Conservation (phyloP, 64 coral and sea anemone species). For the Porites lutea region DNA sequence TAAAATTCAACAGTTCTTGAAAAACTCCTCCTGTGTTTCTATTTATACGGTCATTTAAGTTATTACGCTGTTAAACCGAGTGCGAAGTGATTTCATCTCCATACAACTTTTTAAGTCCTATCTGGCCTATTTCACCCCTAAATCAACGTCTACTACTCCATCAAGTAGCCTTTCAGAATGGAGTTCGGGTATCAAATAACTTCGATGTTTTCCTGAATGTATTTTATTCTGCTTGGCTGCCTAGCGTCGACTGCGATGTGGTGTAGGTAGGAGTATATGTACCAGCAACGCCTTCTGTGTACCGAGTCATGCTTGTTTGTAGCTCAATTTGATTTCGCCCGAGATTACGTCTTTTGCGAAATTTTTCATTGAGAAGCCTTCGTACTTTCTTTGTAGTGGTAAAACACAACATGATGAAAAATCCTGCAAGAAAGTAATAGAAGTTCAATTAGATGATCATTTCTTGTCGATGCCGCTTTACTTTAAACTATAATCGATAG, state of each 20-base stretch:
- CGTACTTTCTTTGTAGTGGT: slow-evolving; percentile 14
- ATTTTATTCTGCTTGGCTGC: background rate
- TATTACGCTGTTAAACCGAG: too few relatives aligned
- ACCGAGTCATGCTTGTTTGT: background rate
- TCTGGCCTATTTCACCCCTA: too few relatives aligned
- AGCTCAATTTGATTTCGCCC: background rate
- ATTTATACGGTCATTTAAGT: too few relatives aligned
- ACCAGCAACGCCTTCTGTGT: background rate
- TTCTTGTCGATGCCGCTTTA: background rate
- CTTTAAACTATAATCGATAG: background rate
- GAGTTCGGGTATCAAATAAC: too few relatives aligned
- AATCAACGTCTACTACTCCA: too few relatives aligned
- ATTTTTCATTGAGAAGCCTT: slow-evolving; percentile 3
- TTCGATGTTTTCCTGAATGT: too few relatives aligned
- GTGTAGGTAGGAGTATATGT: background rate
- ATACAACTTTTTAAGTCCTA: too few relatives aligned
- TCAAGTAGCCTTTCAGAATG: too few relatives aligned
- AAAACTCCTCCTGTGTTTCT: too few relatives aligned
- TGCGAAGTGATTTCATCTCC: too few relatives aligned
- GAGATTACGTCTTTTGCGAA: background rate
- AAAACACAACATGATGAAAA: slow-evolving; percentile 34
- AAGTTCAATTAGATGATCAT: too few relatives aligned
- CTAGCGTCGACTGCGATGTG: background rate
- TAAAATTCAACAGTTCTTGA: too few relatives aligned
- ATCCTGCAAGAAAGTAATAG: background rate